Evolutionary conservation across 1,140 invertebrate genomes (phyloP).

Genomic region (Bicyclus anynana): DNA sequence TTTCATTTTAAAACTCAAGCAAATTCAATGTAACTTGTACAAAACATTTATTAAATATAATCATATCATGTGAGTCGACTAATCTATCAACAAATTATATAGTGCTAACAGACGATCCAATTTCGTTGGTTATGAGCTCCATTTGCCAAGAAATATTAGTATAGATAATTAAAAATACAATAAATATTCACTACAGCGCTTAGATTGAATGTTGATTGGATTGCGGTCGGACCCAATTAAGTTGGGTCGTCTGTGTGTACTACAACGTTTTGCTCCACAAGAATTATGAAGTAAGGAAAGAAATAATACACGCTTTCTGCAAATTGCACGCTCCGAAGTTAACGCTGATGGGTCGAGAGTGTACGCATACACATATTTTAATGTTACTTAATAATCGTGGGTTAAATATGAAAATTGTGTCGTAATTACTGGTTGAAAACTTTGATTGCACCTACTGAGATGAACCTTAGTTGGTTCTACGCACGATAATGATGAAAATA

Average conservation of each 20-base stretch:
- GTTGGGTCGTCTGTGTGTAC: neutral
- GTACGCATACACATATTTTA: slow-evolving; percentile 4
- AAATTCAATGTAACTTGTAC: no score
- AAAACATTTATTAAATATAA: no score
- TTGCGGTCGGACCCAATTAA: neutral
- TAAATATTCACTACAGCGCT: no score
- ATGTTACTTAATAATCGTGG: slow-evolving; percentile 11
- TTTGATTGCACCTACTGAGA: neutral
- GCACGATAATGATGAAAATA: no score
- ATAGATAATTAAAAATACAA: no score
- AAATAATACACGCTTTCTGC: slow-evolving; percentile 15
- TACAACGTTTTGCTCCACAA: slow-evolving; percentile 10
- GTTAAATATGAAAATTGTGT: neutral
- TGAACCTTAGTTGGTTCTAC: no score
- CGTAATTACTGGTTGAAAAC: neutral
- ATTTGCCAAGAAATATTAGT: no score
- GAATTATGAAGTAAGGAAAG: slow-evolving; percentile 26
- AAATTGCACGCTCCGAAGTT: slow-evolving; percentile 18
- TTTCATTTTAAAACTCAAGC: no score
- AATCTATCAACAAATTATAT: slow-evolving; percentile 19
- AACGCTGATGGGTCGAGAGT: slow-evolving; percentile 16
- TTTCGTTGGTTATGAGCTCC: neutral
- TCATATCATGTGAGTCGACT: slow-evolving; percentile 11
- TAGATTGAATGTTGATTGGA: neutral
- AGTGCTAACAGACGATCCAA: neutral